Conservation (phyloP, 37 sponge, comb jelly and placozoan genomes). For the Spongilla lacustris region DNA sequence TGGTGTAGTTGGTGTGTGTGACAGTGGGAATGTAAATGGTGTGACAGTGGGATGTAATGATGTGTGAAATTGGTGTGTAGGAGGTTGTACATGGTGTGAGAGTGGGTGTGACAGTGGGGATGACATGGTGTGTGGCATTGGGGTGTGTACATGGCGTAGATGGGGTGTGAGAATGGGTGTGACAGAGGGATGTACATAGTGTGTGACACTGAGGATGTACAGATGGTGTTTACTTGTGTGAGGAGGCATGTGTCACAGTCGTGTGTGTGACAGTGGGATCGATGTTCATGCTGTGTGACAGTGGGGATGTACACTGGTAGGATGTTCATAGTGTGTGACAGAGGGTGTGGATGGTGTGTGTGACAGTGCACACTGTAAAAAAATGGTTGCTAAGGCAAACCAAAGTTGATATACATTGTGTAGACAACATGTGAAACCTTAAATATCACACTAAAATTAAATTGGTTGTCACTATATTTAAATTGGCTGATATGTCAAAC, state of each 20-base stretch:
- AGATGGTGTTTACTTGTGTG: neutral
- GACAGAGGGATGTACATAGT: neutral
- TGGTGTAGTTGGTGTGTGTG: neutral
- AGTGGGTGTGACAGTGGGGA: neutral
- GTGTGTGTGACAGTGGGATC: conserved; percentile 1
- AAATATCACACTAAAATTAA: neutral
- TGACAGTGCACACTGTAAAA: conserved; percentile 1
- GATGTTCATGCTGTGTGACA: neutral
- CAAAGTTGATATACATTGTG: neutral
- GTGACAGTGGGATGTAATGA: conserved; percentile 1
- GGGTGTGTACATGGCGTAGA: conserved; percentile 1
- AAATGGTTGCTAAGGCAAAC: conserved; percentile 1
- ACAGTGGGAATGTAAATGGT: neutral
- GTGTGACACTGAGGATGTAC: neutral
- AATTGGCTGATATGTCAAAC: conserved; percentile 1
- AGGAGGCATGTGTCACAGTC: neutral
- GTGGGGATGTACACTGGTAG: neutral
- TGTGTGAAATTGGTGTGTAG: conserved; percentile 1
- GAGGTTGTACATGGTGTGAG: neutral
- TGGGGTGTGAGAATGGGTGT: neutral
- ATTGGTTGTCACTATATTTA: neutral
- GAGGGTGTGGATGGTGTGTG: neutral
- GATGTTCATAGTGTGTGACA: no score
- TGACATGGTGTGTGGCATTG: neutral
- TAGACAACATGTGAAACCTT: neutral